Base-by-base conservation (phyloP, 2,888 invertebrate species). In the Drosophila ezoana region DNA sequence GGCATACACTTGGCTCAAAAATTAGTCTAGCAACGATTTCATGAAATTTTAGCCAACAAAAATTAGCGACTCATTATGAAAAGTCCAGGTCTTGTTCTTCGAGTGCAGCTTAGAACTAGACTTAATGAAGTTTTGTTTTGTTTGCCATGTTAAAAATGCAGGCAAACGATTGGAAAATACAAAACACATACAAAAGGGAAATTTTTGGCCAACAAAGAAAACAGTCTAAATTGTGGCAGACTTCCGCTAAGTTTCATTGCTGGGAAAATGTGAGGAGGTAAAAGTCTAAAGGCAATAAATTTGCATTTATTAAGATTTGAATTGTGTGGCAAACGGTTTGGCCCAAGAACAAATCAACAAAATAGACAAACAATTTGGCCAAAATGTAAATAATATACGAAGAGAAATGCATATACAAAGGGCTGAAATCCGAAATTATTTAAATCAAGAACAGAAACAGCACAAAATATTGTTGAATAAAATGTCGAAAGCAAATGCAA, bases 401-500 rank as follows among this genome's bases (percentile, higher is more conserved):
- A 33, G 43, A 54, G 53, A 57, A 62, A 47, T 58, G 51, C 56
- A 51, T 51, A 63, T 33, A 72, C 60, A 61, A 81, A 65, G 52
- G 64, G 20, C 62, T 59, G 53, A 70, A 62, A 48, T 49, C 41
- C 13, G 32, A 61, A 82, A 87, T 87, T 87, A 83, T 83, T 85
- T 79, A 87, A 83, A 77, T 83, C 80, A 85, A 81, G 80, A 77
- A 44, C 58, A 66, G 16, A 44, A 69, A 66, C 76, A 75, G 45
- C 13, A 56, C 56, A 73, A 63, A 86, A 81, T 70, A 72, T 76
- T 76, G 79, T 64, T 68, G 77, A 83, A 86, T 86, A 79, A 84
- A 87, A 87, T 87, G 81, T 70, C 74, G 80, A 79, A 63, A 71
- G 74, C 67, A 86, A 81, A 81, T 79, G 82, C 68, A 77, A 79